A percentile compares a stretch with the other conserved stretches of the same genome.
Evolutionary conservation across 2,888 invertebrate species (phyloP).

Genomic region (Hypsopygia costalis): DNA sequence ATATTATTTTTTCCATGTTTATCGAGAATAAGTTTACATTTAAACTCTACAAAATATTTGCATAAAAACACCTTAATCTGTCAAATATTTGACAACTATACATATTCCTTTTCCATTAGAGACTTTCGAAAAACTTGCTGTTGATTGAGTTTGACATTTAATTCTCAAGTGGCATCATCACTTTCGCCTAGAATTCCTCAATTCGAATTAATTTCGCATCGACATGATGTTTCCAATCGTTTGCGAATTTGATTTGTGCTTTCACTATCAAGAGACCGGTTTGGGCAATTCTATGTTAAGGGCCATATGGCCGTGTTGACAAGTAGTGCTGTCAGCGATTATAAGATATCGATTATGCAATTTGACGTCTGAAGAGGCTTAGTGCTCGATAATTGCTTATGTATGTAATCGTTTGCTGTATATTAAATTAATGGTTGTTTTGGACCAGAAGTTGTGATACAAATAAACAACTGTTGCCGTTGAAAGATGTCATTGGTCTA

Average conservation of each 20-base stretch:
- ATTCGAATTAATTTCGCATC: conserved; percentile 17
- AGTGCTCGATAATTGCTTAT: background rate
- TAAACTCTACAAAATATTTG: too few relatives aligned
- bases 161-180: conserved; percentile 13
- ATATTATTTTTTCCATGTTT: too few relatives aligned
- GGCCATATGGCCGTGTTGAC: conserved; percentile 21
- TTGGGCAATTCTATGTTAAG: conserved; percentile 33
- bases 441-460: too few relatives aligned
- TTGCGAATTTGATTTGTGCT: conserved; percentile 23
- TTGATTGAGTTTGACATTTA: conserved; percentile 10
- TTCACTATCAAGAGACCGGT: conserved; percentile 49
- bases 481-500: too few relatives aligned
- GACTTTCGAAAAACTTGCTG: conserved; percentile 6
- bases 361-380: background rate
- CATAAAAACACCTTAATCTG: too few relatives aligned
- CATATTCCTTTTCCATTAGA: background rate
- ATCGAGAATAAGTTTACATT: too few relatives aligned
- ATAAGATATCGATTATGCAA: background rate
- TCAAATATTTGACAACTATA: too few relatives aligned
- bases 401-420: background rate
- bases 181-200: conserved; percentile 7
- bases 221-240: conserved; percentile 8
- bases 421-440: too few relatives aligned
- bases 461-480: too few relatives aligned
- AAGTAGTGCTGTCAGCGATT: conserved; percentile 11